phyloP scores from a whole-genome alignment of 37 sponge, comb jelly and placozoan species.

The Spongia lamella region DNA sequence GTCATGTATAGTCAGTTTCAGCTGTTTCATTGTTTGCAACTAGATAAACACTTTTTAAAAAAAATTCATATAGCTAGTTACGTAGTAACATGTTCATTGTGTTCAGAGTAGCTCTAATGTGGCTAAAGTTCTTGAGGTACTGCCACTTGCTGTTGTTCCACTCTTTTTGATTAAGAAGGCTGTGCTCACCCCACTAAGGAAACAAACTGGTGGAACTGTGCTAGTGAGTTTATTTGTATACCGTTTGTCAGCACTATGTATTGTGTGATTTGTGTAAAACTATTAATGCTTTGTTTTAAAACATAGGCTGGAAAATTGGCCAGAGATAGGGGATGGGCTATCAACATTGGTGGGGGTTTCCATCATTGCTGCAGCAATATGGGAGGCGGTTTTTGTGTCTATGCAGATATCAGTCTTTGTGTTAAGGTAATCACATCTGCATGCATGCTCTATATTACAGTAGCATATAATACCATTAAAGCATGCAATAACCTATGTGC shows the following conservation, averaged over 20 bases:
- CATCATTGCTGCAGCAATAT: conserved; percentile 77
- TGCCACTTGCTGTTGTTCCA: conserved; percentile 73
- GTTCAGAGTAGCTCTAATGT: conserved; percentile 65
- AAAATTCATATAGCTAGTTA: too few species aligned
- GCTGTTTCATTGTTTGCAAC: too few species aligned
- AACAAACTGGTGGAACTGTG: conserved; percentile 82
- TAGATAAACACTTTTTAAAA: too few species aligned
- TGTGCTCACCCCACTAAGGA: conserved; percentile 67
- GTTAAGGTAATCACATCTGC: conserved; percentile 69
- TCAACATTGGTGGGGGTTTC: conserved; percentile 92
- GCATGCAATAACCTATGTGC: too few species aligned
- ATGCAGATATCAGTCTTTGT: conserved; percentile 88
- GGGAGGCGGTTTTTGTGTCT: conserved; percentile 93
- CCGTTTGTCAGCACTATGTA: too few species aligned
- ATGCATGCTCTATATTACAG: too few species aligned
- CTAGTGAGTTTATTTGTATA: conserved; percentile 35
- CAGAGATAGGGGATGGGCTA: conserved; percentile 89
- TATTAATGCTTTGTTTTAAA: background rate
- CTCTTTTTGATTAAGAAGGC: conserved; percentile 62
- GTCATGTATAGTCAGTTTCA: too few species aligned
- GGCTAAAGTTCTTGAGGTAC: conserved; percentile 81
- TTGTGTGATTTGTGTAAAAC: too few species aligned
- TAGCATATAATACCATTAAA: too few species aligned
- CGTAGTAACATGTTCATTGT: too few species aligned
- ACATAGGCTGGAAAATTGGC: conserved; percentile 80